Evolutionary conservation across 2,888 invertebrate species (phyloP).

Genomic region (Agrochola macilenta): DNA sequence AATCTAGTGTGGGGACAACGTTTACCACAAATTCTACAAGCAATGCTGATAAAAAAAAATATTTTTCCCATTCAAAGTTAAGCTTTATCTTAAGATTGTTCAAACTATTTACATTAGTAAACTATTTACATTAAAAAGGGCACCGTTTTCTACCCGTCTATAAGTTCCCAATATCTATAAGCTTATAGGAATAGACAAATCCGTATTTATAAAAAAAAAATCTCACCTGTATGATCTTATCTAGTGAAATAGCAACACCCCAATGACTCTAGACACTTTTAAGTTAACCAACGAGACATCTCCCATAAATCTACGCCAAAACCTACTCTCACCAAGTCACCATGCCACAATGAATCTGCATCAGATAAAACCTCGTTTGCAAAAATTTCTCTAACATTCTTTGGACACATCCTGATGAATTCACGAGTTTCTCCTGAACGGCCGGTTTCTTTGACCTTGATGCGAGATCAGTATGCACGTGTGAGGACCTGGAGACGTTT

Average conservation of each 20-base stretch:
- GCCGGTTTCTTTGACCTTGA: constrained; percentile 60
- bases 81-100: background rate
- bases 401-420: constrained; percentile 62
- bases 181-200: too few species aligned
- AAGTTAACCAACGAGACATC: constrained; percentile 4
- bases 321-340: constrained; percentile 18
- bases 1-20: background rate
- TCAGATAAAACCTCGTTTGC: constrained; percentile 47
- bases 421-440: constrained; percentile 65
- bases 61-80: background rate
- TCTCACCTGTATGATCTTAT: background rate
- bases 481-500: constrained; percentile 64
- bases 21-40: background rate
- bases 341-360: constrained; percentile 24
- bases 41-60: background rate
- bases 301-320: constrained; percentile 34
- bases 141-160: background rate
- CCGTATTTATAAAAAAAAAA: background rate
- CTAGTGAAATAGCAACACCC: background rate
- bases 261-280: constrained; percentile 6
- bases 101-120: background rate
- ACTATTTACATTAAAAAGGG: background rate
- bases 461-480: constrained; percentile 46
- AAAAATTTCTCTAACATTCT: constrained; percentile 57
- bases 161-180: background rate